Evolutionary conservation across 2,797 vertebrate species (phyloP).

Genomic region (Bovichtus variegatus): DNA sequence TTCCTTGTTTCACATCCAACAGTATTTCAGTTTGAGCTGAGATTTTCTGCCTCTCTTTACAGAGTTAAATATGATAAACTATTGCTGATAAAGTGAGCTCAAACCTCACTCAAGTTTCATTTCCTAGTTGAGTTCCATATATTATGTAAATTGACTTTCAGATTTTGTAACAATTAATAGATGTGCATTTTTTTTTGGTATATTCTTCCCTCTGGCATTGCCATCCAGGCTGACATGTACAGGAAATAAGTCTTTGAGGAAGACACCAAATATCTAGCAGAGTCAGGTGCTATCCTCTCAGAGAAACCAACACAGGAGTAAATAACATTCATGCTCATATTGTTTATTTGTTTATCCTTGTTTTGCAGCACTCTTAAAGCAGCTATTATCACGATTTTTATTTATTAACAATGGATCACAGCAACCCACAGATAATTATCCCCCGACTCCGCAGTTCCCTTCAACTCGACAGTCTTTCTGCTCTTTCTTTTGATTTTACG

Average conservation of each 20-base stretch:
- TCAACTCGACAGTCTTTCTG: neutral
- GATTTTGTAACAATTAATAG: neutral
- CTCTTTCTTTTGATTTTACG: neutral
- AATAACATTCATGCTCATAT: neutral
- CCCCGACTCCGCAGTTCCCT: no score
- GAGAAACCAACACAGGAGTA: neutral
- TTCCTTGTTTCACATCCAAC: constrained; percentile 54
- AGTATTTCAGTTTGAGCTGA: constrained; percentile 14
- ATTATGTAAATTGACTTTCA: neutral
- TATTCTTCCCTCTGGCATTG: neutral
- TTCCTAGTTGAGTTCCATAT: neutral
- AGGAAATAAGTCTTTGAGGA: neutral
- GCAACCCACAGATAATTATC: neutral
- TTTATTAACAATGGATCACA: neutral
- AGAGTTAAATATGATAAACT: constrained; percentile 14
- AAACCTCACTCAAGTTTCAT: constrained; percentile 1
- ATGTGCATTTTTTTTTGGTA: neutral
- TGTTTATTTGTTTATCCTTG: neutral
- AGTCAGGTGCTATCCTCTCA: neutral
- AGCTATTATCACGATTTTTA: neutral
- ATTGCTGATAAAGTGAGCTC: constrained; percentile 7
- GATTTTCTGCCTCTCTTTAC: constrained; percentile 37
- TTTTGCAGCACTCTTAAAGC: neutral
- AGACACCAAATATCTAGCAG: neutral
- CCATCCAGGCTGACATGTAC: neutral